Conservation (phyloP, 2,797 vertebrate species). For the Rhinogobio ventralis region DNA sequence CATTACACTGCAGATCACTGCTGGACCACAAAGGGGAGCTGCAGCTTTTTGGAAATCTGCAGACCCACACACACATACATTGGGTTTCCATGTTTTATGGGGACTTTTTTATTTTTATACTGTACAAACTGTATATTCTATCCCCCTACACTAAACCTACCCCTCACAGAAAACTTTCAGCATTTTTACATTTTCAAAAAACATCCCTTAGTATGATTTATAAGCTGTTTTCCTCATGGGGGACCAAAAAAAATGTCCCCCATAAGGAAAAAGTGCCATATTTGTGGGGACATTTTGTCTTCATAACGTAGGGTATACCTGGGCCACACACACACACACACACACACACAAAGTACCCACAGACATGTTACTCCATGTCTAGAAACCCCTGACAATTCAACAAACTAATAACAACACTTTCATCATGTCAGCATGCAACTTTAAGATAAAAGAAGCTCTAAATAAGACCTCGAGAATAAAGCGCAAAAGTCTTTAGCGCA, state of each 20-base stretch:
- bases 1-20: conserved; percentile 63
- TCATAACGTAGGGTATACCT: no score
- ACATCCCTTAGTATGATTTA: not conserved
- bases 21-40: conserved; percentile 89
- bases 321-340: not conserved
- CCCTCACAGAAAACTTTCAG: not conserved
- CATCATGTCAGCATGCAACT: not conserved
- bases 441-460: not conserved
- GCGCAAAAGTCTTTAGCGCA: not conserved
- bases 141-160: not conserved
- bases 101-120: not conserved
- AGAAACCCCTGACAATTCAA: conserved; percentile 7
- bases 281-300: no score
- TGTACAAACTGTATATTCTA: not conserved
- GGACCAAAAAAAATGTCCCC: not conserved
- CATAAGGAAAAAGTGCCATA: no score
- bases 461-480: conserved; percentile 8
- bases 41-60: conserved; percentile 80
- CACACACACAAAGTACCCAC: not conserved
- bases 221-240: not conserved
- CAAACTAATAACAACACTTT: conserved; percentile 15
- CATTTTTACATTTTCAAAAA: not conserved
- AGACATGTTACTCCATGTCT: not conserved
- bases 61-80: conserved; percentile 25
- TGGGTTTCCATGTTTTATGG: not conserved